Evolutionary conservation across 2,797 vertebrate species (phyloP).

Genomic region (Clarias laeviceps): DNA sequence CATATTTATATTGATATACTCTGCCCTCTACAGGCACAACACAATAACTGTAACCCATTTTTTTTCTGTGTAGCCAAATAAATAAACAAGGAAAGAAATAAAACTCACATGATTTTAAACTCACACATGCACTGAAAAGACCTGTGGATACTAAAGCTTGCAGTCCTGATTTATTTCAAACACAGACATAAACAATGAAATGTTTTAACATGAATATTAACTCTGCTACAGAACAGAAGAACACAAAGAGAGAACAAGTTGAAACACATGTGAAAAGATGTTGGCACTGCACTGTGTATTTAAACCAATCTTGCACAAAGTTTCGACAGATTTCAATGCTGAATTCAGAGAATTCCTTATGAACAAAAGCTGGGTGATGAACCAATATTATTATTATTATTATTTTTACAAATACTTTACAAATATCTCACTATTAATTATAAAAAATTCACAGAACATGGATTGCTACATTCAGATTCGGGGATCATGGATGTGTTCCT

Average conservation of each 20-base stretch:
- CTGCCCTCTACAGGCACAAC: neutral
- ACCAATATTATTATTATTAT: too few relatives aligned
- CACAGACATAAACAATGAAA: constrained; percentile 3
- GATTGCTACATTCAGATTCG: constrained; percentile 9
- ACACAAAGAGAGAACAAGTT: neutral
- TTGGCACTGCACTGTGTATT: neutral
- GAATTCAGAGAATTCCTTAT: neutral
- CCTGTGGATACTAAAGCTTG: neutral
- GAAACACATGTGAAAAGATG: neutral
- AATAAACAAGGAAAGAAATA: neutral
- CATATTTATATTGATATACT: neutral
- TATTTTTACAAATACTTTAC: constrained; percentile 7
- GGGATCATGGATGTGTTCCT: neutral
- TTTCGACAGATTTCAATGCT: neutral
- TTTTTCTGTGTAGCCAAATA: neutral
- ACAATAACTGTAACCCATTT: neutral
- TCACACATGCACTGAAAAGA: neutral
- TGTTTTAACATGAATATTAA: constrained; percentile 1
- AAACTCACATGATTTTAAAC: neutral
- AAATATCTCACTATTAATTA: constrained; percentile 10
- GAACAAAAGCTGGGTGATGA: neutral
- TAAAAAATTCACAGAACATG: neutral
- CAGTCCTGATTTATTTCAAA: constrained; percentile 5
- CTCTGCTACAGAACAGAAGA: neutral
- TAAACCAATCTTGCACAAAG: neutral